A percentile compares a stretch with the other conserved stretches of the same genome.
Evolutionary conservation across 2,888 invertebrate genomes (phyloP).

Genomic region (Dendrolimus pini): DNA sequence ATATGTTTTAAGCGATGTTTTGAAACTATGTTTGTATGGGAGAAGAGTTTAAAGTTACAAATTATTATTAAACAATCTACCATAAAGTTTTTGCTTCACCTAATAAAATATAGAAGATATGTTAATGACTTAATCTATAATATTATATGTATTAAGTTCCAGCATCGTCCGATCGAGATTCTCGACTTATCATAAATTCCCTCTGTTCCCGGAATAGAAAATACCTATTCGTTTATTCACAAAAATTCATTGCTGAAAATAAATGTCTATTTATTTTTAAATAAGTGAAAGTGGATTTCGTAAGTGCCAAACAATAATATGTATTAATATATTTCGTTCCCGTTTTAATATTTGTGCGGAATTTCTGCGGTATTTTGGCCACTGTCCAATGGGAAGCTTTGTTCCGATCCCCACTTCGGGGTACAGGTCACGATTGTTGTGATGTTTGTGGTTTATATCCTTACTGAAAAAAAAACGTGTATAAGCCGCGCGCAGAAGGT

Average conservation of each 20-base stretch:
- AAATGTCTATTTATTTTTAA: background rate
- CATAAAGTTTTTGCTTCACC: no score
- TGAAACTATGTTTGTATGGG: no score
- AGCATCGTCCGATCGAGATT: background rate
- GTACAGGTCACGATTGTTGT: no score
- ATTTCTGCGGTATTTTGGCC: conserved; percentile 27
- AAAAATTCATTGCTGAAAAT: background rate
- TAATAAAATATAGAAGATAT: no score
- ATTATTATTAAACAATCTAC: no score
- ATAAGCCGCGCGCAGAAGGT: no score
- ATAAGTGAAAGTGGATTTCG: conserved; percentile 1
- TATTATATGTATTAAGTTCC: background rate
- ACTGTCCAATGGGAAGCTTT: conserved; percentile 35
- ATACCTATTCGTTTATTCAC: background rate
- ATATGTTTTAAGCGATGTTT: no score
- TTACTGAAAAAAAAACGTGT: no score
- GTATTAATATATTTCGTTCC: conserved; percentile 1
- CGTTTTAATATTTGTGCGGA: conserved; percentile 16
- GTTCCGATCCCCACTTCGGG: conserved; percentile 12
- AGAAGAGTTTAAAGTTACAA: no score
- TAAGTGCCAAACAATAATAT: background rate
- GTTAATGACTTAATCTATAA: no score
- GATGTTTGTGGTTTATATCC: no score
- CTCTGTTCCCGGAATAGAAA: background rate
- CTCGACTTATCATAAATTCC: background rate